Evolutionary conservation across 2,888 invertebrate species (phyloP), one percentile per base, ranked within the genome.

Genomic region (Acronicta psi): DNA sequence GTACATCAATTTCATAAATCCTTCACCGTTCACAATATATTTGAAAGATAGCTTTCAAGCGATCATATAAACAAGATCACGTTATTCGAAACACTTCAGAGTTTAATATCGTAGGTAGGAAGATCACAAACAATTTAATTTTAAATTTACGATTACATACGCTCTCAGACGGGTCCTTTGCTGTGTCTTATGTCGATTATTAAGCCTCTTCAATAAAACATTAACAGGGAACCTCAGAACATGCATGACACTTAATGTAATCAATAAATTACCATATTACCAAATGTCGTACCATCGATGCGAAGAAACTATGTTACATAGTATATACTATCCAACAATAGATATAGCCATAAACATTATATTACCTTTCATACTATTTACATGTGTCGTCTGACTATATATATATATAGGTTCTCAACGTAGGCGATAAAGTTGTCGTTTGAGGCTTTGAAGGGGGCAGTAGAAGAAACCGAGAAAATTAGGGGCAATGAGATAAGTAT

Each of bases 161-260:
- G 41, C 34, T 36, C 50, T 66, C 40, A 41, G 59, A 37, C 41
- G 29, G 43, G 38, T 50, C 52, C 69, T 57, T n/a, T 37, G 31
- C 44, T 55, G 40, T 58, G 49, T 42, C 34, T 69, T 43, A 65
- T 60, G 65, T 58, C 49, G 65, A 60, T 69, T 60, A 70, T 69
- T 42, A 69, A 60, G 49, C 51, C 46, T 53, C 46, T 60, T 69
- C 51, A 73, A 65, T 65, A 58, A 60, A 71, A 64, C 60, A 71
- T 69, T 44, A 42, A 34, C 18, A 10, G 17, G 17, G 10, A 34
- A 50, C 49, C 41, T 37, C 45, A 50, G 61, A 50, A 53, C 29
- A 25, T n/a, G n/a, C n/a, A n/a, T 40, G 36, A 25, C 37, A 63
- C 29, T 51, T 40, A 34, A 51, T 51, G 44, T 42, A 36, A 45